These are phyloP conservation scores for Odontothrips loti DNA, from an alignment of 2,888 invertebrate species.

Conservation along the genomic window DNA sequence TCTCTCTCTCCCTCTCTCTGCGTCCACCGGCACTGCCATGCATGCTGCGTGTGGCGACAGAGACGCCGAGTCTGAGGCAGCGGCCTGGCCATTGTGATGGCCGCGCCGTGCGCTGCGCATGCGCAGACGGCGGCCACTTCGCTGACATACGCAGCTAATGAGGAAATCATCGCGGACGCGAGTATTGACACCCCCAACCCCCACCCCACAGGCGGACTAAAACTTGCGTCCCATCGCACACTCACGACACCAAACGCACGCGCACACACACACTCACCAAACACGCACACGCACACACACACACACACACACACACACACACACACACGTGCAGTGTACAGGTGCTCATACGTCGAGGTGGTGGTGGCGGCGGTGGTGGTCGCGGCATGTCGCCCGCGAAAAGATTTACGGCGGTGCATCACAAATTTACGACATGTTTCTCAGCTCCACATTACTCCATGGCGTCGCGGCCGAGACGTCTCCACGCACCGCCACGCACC, in stretches of 20 bases:
- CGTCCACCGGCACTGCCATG: constrained; percentile 2
- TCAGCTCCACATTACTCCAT: constrained; percentile 14
- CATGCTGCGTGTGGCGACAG: constrained; percentile 19
- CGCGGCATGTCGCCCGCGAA: neutral
- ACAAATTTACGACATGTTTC: constrained; percentile 15
- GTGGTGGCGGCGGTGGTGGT: neutral
- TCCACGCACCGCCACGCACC: neutral
- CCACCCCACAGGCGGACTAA: too few relatives aligned
- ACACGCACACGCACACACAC: neutral
- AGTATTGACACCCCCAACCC: too few relatives aligned
- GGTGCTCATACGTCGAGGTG: neutral
- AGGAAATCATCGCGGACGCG: too few relatives aligned
- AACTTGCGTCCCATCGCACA: too few relatives aligned
- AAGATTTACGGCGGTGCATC: constrained; percentile 19
- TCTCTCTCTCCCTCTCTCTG: constrained; percentile 30
- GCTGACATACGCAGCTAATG: too few relatives aligned
- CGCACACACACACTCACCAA: neutral
- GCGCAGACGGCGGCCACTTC: neutral
- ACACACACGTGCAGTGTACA: neutral
- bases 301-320: neutral
- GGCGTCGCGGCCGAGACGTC: neutral
- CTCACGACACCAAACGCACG: too few relatives aligned
- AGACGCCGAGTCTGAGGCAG: neutral
- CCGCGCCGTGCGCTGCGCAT: neutral
- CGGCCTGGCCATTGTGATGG: constrained; percentile 28